A percentile compares a stretch with the other conserved stretches of the same genome.
Evolutionary conservation across 2,797 vertebrate species (phyloP).

Genomic region (Psittacula echo): DNA sequence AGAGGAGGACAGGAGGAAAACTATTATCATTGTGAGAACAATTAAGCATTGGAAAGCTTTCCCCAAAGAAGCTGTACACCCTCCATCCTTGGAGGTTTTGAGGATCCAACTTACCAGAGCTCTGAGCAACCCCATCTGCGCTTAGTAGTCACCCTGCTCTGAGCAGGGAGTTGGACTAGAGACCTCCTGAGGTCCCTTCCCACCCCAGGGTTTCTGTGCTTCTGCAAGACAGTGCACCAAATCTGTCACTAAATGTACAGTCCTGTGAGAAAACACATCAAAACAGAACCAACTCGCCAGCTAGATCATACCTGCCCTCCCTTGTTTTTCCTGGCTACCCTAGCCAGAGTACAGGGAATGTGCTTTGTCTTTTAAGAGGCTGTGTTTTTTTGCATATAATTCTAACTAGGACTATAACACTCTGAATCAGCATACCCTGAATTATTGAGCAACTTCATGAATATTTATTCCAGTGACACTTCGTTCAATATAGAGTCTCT

Average conservation of each 20-base stretch:
- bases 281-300: not conserved
- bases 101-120: not conserved
- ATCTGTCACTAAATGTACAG: not conserved
- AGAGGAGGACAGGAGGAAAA: not conserved
- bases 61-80: not conserved
- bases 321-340: not conserved
- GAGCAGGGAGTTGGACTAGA: not conserved
- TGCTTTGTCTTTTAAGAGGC: not conserved
- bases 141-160: not conserved
- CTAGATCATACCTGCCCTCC: not conserved
- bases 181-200: not conserved
- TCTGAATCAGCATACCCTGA: slow-evolving; percentile 35
- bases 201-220: not conserved
- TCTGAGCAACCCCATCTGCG: not conserved
- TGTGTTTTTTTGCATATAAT: not conserved
- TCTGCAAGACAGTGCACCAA: not conserved
- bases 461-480: slow-evolving; percentile 52
- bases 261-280: not conserved
- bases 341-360: not conserved
- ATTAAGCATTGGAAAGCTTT: not conserved
- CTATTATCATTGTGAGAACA: not conserved
- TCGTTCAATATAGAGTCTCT: not conserved
- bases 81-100: not conserved
- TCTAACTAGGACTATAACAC: slow-evolving; percentile 11
- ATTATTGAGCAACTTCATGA: slow-evolving; percentile 64